A percentile compares a stretch with the other conserved stretches of the same genome.
phyloP scores from a whole-genome alignment of 2,888 invertebrate genomes.

The Pristionchus japonicus region DNA sequence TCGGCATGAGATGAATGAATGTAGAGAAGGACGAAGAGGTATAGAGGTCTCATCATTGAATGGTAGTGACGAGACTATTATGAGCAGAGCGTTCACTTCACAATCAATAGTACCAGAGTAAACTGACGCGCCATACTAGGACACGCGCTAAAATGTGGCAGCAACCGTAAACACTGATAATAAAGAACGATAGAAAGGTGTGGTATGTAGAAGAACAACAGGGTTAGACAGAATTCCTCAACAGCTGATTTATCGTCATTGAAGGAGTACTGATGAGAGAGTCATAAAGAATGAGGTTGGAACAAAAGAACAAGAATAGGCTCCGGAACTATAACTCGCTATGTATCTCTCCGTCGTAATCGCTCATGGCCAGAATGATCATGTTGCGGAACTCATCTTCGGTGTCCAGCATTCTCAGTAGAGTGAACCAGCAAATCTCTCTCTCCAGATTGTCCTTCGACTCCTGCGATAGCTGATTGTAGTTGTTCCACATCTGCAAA shows the following conservation, averaged over 20 bases:
- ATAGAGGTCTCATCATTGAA: not conserved
- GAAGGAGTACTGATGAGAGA: too few species aligned
- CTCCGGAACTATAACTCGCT: not conserved
- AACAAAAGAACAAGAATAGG: not conserved
- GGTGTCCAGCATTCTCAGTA: not conserved
- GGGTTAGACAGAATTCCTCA: too few species aligned
- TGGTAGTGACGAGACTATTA: not conserved
- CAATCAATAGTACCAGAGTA: not conserved
- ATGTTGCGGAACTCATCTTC: not conserved
- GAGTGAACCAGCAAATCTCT: not conserved
- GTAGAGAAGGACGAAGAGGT: not conserved
- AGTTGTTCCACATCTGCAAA: not conserved
- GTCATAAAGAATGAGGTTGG: too few species aligned
- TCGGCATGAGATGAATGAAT: not conserved
- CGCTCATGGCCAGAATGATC: not conserved
- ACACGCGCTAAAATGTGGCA: not conserved
- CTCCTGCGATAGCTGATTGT: not conserved
- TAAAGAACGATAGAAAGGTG: too few species aligned
- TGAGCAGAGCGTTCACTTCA: not conserved
- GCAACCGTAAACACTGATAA: not conserved
- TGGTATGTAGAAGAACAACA: too few species aligned
- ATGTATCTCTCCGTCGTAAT: not conserved
- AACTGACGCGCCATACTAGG: not conserved
- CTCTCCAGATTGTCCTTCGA: not conserved
- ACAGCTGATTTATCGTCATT: too few species aligned